Evolutionary conservation across 2,888 invertebrate genomes (phyloP).

Genomic region (Zaprionus lineosus): DNA sequence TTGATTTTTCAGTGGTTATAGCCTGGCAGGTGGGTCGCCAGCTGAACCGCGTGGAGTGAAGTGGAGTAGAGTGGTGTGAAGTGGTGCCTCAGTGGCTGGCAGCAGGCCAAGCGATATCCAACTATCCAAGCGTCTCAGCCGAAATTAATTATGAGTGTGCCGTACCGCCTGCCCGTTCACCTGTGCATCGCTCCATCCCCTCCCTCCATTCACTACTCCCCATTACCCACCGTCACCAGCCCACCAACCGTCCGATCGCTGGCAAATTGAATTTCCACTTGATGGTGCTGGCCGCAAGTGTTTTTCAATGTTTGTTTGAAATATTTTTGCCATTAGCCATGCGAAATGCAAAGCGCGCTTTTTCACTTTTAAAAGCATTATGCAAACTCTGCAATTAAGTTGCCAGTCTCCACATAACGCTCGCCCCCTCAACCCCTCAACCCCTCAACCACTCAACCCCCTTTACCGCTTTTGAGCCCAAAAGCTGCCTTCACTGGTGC

Average conservation of each 20-base stretch:
- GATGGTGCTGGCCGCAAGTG: slow-evolving; percentile 56
- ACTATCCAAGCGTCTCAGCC: slow-evolving; percentile 55
- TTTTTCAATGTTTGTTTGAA: slow-evolving; percentile 75
- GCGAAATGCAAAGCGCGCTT: slow-evolving; percentile 51
- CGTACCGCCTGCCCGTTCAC: background rate
- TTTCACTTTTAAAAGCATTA: slow-evolving; percentile 65
- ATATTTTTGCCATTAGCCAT: slow-evolving; percentile 71
- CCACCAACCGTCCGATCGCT: no score
- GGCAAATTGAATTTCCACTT: slow-evolving; percentile 69
- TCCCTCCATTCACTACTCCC: no score
- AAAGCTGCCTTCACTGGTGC: slow-evolving; percentile 20
- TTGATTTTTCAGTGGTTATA: slow-evolving; percentile 74
- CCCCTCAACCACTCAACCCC: background rate
- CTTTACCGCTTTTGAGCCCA: background rate
- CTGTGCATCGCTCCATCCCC: no score
- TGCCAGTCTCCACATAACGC: slow-evolving; percentile 37
- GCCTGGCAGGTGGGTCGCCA: slow-evolving; percentile 57
- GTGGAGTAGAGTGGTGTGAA: background rate
- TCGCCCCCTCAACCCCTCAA: background rate
- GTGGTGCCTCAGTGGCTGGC: slow-evolving; percentile 27
- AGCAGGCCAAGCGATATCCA: slow-evolving; percentile 41
- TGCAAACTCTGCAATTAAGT: slow-evolving; percentile 75
- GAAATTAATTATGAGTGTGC: slow-evolving; percentile 81
- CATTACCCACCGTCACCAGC: no score
- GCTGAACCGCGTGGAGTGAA: background rate